Conservation (phyloP, 2,113 vertebrate species). For the Campylomormyrus numenius region DNA sequence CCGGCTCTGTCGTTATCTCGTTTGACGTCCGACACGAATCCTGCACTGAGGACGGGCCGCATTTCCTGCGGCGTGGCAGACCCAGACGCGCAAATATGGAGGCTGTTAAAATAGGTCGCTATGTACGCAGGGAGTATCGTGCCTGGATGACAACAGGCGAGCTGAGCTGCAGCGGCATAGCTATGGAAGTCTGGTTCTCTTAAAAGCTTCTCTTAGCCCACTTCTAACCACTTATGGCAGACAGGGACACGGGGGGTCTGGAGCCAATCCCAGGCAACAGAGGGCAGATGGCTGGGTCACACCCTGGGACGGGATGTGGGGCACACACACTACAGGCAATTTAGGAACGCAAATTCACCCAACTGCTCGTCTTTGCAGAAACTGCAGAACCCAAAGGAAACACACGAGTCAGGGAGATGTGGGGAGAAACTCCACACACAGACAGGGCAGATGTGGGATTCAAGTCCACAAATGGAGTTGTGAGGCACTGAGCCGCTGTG, state of each 20-base stretch:
- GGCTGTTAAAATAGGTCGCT: neutral
- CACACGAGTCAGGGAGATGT: neutral
- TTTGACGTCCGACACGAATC: slow-evolving; percentile 16
- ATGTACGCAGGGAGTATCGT: neutral
- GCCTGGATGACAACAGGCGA: neutral
- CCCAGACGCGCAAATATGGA: neutral
- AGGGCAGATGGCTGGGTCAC: neutral
- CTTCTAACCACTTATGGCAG: neutral
- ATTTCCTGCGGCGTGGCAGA: neutral
- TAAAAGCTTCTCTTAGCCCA: neutral
- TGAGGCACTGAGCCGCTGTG: neutral
- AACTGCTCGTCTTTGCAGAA: neutral
- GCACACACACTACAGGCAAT: neutral
- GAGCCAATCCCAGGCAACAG: neutral
- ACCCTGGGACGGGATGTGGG: neutral
- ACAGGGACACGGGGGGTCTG: neutral
- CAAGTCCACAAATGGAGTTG: neutral
- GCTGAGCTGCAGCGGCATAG: neutral
- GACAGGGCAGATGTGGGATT: neutral
- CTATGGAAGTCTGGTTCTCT: neutral
- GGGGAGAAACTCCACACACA: neutral
- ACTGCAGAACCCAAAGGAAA: neutral
- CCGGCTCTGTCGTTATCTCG: slow-evolving; percentile 27
- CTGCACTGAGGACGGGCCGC: neutral
- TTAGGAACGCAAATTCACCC: neutral